Evolutionary conservation across 2,113 vertebrate genomes (phyloP).

Genomic region (Numida meleagris): DNA sequence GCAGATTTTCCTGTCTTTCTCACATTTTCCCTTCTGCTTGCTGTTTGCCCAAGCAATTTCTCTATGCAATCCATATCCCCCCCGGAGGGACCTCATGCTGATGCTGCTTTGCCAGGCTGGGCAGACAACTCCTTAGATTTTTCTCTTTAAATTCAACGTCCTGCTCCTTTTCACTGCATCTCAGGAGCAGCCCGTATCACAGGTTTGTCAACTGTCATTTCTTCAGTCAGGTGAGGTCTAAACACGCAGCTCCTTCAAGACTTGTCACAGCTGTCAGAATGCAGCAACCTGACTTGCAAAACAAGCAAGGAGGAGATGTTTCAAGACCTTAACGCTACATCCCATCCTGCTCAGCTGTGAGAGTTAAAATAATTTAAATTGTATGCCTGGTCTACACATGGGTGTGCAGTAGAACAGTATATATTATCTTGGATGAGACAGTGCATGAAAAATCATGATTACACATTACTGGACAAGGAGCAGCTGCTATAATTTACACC

Average conservation of each 20-base stretch:
- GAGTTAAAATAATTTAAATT: background rate
- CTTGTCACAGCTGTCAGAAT: background rate
- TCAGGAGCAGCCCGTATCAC: background rate
- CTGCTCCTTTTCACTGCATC: background rate
- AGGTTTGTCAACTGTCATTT: background rate
- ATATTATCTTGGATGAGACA: background rate
- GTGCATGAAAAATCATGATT: background rate
- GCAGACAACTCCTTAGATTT: background rate
- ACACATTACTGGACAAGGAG: background rate
- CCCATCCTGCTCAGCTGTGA: background rate
- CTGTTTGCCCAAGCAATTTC: background rate
- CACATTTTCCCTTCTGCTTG: background rate
- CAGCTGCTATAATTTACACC: conserved; percentile 16
- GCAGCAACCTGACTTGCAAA: background rate
- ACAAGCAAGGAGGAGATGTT: background rate
- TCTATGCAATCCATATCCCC: background rate
- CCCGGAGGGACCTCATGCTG: background rate
- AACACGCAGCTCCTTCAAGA: background rate
- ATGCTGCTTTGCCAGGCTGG: background rate
- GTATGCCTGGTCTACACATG: background rate
- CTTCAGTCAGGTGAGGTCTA: background rate
- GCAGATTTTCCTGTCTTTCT: background rate
- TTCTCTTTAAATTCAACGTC: background rate
- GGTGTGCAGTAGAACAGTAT: background rate
- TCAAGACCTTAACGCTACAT: background rate